Evolutionary conservation across 1,140 invertebrate genomes (phyloP).

Genomic region (Anagrus nilaparvatae): DNA sequence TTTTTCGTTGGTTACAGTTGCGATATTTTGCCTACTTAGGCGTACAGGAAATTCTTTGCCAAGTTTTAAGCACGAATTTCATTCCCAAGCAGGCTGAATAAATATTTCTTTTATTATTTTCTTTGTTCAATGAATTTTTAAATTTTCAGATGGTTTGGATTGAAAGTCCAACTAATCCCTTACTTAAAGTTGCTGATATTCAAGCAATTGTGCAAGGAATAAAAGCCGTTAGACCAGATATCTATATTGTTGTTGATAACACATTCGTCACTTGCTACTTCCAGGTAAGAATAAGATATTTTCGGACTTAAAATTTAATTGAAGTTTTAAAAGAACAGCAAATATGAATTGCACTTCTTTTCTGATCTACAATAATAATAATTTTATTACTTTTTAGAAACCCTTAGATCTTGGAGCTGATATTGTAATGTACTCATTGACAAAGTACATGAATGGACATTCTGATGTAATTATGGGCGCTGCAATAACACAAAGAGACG

Average conservation of each 20-base stretch:
- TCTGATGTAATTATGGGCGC: slow-evolving; percentile 97
- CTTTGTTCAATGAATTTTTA: slow-evolving; percentile 6
- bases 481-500: slow-evolving; percentile 62
- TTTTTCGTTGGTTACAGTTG: too few species aligned
- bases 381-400: slow-evolving; percentile 42
- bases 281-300: slow-evolving; percentile 51
- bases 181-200: slow-evolving; percentile 87
- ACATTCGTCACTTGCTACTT: slow-evolving; percentile 96
- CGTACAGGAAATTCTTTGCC: too few species aligned
- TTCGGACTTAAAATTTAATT: slow-evolving; percentile 7
- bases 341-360: slow-evolving; percentile 3
- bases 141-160: slow-evolving; percentile 80
- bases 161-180: slow-evolving; percentile 96
- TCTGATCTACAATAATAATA: too few species aligned
- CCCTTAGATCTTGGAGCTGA: slow-evolving; percentile 89
- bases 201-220: slow-evolving; percentile 57
- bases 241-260: slow-evolving; percentile 90
- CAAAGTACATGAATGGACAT: slow-evolving; percentile 99
- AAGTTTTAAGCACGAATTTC: too few species aligned
- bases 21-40: too few species aligned
- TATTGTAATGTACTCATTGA: slow-evolving; percentile 84
- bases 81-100: too few species aligned
- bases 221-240: slow-evolving; percentile 48
- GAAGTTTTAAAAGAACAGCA: slow-evolving; percentile 7
- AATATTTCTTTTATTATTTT: too few species aligned